Evolutionary conservation across 2,113 vertebrate genomes (phyloP), one percentile per base, ranked within the genome.

Genomic region (Dolichallabes microphthalmus): DNA sequence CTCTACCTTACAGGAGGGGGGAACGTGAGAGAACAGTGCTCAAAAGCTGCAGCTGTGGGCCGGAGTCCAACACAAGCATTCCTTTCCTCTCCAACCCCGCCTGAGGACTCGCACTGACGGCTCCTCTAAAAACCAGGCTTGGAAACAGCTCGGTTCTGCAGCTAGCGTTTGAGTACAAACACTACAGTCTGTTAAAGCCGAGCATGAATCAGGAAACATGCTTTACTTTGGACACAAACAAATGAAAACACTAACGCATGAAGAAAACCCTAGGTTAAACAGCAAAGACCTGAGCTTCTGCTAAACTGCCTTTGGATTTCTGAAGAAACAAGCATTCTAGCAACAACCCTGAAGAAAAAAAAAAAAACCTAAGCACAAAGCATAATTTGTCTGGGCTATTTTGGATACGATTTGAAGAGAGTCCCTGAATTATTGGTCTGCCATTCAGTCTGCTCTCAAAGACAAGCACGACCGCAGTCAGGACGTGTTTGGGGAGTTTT

Each of bases 341-440:
- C 57, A 52, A 74, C 35, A 45, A 53, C 20, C 2, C 52, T 17
- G 12, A 35, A 45, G 39, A 30, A 25, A 74, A 19, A 85, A 84
- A 85, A 69, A 86, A 88, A 52, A 85, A 19, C 22, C 30, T 4
- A 35, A 66, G 80, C 85, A 89, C 76, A 88, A 87, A 87, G 87
- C 82, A 83, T 83, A 19, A 84, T 90, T 89, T 90, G 85, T 87
- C 86, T 73, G 53, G 79, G 80, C 87, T 87, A 91, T 91, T 91
- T 90, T 78, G 39, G 80, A 87, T 27, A 82, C 6, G 45, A 82
- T 85, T 88, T 87, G 79, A 85, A 82, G 76, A 83, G 74, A 89
- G 87, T 87, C 89, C 85, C 80, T 87, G 88, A 87, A 88, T 88
- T 89, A 89, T 87, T 80, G 77, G 85, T 82, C 81, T 84, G 75